A percentile compares a stretch with the other conserved stretches of the same genome.
Evolutionary conservation across 2,797 vertebrate species (phyloP).

Genomic region (Poecile montanus): DNA sequence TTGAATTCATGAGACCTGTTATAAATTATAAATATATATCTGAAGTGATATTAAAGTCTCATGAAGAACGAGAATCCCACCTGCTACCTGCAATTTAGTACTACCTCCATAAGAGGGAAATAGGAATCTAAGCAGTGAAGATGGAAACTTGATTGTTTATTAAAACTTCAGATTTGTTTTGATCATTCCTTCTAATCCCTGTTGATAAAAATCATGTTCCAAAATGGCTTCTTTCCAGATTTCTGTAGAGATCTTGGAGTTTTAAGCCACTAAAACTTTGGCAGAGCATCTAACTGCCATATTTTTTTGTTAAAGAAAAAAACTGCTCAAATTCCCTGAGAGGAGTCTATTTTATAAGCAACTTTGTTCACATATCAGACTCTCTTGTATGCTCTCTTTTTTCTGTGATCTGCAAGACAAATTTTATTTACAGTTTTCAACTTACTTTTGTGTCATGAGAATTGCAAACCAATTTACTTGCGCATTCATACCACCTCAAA

Average conservation of each 20-base stretch:
- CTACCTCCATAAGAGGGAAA: background rate
- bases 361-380: background rate
- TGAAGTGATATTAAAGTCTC: constrained; percentile 47
- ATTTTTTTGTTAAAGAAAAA: background rate
- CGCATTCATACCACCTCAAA: background rate
- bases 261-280: background rate
- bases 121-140: background rate
- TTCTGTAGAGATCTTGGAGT: background rate
- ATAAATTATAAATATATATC: constrained; percentile 58
- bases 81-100: constrained; percentile 16
- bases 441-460: background rate
- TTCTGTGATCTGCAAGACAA: background rate
- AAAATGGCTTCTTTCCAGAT: background rate
- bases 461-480: background rate
- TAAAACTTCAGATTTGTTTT: constrained; percentile 26
- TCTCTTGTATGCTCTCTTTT: background rate
- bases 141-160: constrained; percentile 19
- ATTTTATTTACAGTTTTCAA: background rate
- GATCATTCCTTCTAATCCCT: background rate
- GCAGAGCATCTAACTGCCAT: background rate
- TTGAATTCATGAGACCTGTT: constrained; percentile 54
- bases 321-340: background rate
- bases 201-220: background rate
- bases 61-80: constrained; percentile 21
- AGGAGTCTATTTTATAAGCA: background rate